Base-by-base conservation (phyloP, 2,888 invertebrate species). In the Eucera pruinosa region DNA sequence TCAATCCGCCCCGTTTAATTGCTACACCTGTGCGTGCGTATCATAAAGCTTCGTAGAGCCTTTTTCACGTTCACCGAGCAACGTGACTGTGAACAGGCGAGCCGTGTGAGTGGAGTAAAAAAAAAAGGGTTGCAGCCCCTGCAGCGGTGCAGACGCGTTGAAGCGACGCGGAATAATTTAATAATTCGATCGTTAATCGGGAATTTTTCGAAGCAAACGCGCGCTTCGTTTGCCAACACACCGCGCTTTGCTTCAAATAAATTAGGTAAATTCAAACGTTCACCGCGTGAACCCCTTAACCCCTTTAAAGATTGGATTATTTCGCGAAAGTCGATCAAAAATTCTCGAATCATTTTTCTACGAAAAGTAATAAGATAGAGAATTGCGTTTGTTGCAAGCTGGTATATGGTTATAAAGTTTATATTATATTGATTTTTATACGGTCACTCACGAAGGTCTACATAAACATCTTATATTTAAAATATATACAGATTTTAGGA, bases 101-200 rank as follows among this genome's bases (percentile, higher is more conserved):
- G 62, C 25, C 3, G 13, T 6, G 25, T 5, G 2, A 6, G n/a
- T 13, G n/a, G 13, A 39, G 15, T 25, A 25, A n/a, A 25, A 3
- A 39, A n/a, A 9, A 23, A 13, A 68, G 74, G 74, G 74, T 65
- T 52, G 30, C 52, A 72, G 57, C 58, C 71, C 58, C 47, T 25
- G 64, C 15, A 15, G 30, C 45, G 3, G 4, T 36, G 54, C 11
- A 36, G 23, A 36, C 18, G n/a, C 36, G 36, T 9, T 33, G 39
- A 54, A 67, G 39, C 66, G 66, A 30, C 66, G 66, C 33, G 75
- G 74, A 73, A 75, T 73, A 67, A 75, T 75, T 75, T 75, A 66
- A 66, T 67, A 52, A 75, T 75, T 73, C 50, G 52, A 73, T 73
- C 52, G 39, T 75, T 75, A 75, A 75, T 75, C 54, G 52, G 66